Evolutionary conservation across 2,888 invertebrate genomes (phyloP), one percentile per base, ranked within the genome.

Genomic region (Hetaerina titia): DNA sequence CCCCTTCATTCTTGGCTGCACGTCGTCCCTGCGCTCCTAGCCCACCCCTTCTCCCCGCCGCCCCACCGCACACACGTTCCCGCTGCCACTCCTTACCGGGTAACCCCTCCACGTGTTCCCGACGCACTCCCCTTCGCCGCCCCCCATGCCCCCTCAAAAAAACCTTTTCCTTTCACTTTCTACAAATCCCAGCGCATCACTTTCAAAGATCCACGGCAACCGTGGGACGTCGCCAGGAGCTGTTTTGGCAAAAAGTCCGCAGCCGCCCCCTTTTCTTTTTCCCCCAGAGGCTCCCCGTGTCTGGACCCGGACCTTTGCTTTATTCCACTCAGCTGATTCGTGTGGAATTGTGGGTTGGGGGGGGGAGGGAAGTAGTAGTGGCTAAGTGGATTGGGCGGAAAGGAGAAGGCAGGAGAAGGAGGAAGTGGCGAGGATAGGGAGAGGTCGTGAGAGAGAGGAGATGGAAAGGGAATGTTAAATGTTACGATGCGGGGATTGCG

Each of bases 291-390:
- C 58, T 57, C 60, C 13, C 11, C 81, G 31, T 90, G n/a, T n/a
- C n/a, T 60, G 60, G 60, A 60, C 81, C 81, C 11, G 15, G 25
- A 60, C 57, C 90, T 22, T 89, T 57, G 17, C 57, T 88, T 89
- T 17, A 11, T 89, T 89, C 57, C 90, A 13, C 60, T 60, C 60
- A 90, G 58, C 60, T 90, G 90, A 90, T 60, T 90, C 90, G 15
- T 9, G n/a, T 69, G n/a, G n/a, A 11, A 69, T 22, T 22, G n/a
- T 69, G n/a, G 7, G n/a, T 22, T 13, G n/a, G 19, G 22, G 7
- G 22, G 7, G 25, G 5, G 81, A 22, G 81, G n/a, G n/a, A 11
- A n/a, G 81, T n/a, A 17, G 11, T 17, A n/a, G 9, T 81, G n/a
- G 6, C 22, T 19, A n/a, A n/a, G 31, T 81, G 31, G 31, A 31